Evolutionary conservation across 2,113 vertebrate species (phyloP).

Genomic region (Gasterosteus aculeatus): DNA sequence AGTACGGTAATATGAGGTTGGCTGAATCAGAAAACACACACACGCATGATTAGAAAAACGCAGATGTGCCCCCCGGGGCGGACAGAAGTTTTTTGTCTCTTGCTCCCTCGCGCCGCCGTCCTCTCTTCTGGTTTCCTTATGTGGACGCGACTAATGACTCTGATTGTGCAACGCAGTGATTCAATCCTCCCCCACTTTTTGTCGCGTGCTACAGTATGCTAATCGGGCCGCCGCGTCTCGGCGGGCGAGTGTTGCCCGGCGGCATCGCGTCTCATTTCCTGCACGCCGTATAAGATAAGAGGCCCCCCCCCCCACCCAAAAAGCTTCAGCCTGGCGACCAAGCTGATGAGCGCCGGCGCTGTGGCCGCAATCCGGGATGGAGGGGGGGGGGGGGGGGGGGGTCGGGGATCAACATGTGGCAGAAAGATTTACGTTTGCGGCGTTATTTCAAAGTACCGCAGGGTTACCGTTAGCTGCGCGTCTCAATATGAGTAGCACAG

Average conservation of each 20-base stretch:
- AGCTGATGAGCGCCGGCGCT: conserved; percentile 45
- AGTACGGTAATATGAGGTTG: conserved; percentile 36
- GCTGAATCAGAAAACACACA: conserved; percentile 47
- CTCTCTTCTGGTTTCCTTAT: conserved; percentile 11
- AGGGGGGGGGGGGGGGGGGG: no score
- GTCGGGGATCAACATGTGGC: neutral
- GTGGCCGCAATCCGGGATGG: conserved; percentile 30
- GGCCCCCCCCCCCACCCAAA: conserved; percentile 24
- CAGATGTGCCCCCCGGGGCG: conserved; percentile 29
- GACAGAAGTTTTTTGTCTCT: conserved; percentile 56
- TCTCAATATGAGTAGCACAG: neutral
- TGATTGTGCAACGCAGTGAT: conserved; percentile 39
- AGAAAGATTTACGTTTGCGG: neutral
- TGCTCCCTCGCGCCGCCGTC: conserved; percentile 26
- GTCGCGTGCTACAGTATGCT: conserved; percentile 40
- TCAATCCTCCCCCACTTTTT: conserved; percentile 38
- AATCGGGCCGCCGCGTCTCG: conserved; percentile 52
- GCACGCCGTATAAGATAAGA: conserved; percentile 62
- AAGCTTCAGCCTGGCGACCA: conserved; percentile 25
- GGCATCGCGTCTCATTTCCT: conserved; percentile 62
- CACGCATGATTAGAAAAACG: conserved; percentile 55
- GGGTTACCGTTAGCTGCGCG: neutral
- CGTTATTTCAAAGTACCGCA: neutral
- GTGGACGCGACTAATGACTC: conserved; percentile 52
- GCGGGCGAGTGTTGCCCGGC: conserved; percentile 59